These are phyloP conservation scores for Drosophila pandora DNA, from an alignment of 1,140 invertebrate genomes.

Conservation along the genomic window DNA sequence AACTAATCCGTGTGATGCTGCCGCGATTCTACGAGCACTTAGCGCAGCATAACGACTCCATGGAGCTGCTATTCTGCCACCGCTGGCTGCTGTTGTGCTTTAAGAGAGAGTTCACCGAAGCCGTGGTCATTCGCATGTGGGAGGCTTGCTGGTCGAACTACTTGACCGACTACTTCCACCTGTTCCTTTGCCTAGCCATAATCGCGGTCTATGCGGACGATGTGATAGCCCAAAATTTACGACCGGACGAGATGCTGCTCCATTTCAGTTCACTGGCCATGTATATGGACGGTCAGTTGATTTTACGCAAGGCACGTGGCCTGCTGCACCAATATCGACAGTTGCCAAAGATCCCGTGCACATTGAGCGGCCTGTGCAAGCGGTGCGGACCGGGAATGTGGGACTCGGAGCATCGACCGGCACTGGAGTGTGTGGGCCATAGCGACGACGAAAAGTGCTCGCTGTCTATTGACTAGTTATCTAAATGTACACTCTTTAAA, in stretches of 20 bases:
- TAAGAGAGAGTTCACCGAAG: slow-evolving; percentile 95
- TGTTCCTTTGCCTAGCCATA: slow-evolving; percentile 95
- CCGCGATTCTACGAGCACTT: slow-evolving; percentile 95
- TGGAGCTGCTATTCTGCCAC: slow-evolving; percentile 95
- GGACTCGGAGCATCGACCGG: slow-evolving; percentile 94
- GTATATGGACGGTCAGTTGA: slow-evolving; percentile 97
- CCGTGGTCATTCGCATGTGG: slow-evolving; percentile 94
- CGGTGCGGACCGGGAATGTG: slow-evolving; percentile 95
- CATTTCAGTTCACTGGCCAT: slow-evolving; percentile 97
- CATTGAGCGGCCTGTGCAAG: slow-evolving; percentile 92
- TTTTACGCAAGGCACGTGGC: slow-evolving; percentile 95
- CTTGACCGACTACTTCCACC: slow-evolving; percentile 95
- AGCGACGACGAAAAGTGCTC: slow-evolving; percentile 83
- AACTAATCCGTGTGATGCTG: slow-evolving; percentile 93
- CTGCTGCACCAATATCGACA: slow-evolving; percentile 95
- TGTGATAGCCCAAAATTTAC: slow-evolving; percentile 94
- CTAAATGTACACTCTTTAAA: slow-evolving; percentile 41
- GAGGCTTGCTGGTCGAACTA: slow-evolving; percentile 98
- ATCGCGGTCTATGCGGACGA: slow-evolving; percentile 96
- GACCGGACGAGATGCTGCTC: slow-evolving; percentile 96
- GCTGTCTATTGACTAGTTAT: slow-evolving; percentile 83
- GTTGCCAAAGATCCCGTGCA: slow-evolving; percentile 93
- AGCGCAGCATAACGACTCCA: slow-evolving; percentile 91
- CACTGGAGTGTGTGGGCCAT: slow-evolving; percentile 88
- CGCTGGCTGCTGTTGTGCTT: slow-evolving; percentile 97